Base-by-base conservation (phyloP, 1,140 invertebrate genomes). In the Charaxes varanes region DNA sequence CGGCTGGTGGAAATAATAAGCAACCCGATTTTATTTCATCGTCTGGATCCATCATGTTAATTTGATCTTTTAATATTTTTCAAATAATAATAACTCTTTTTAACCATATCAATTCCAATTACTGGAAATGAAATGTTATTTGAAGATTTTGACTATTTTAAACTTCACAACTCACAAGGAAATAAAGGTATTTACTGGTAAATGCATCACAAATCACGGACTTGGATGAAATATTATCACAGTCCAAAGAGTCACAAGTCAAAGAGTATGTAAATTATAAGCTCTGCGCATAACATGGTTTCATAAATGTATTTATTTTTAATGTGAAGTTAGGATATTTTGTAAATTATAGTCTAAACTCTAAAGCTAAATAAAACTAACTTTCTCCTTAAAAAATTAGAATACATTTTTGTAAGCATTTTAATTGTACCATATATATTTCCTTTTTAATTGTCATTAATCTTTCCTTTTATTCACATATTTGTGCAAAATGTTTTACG, bases 1-100 rank as follows among this genome's bases (percentile, higher is more conserved):
- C 89, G 58, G 89, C 89, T 42, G 90, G 89, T 42, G 90, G 91
- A 66, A 92, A 86, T 53, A 90, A 78, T 48, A 93, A 84, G 72
- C 87, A 86, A 54, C 91, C 91, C 69, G 88, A 87, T 63, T 89
- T 87, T 24, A 90, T 73, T 56, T 89, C 87, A 44, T 89, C 87
- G 72, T 91, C 89, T 46, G 85, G 81, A 58, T 91, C 89, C 90
- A 91, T 91, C 33, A 55, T 79, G 38, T 6, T 23, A 6, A 15
- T 40, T 17, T 31, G 1, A 5, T 3, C 6, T 8, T 15, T 30
- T n/a, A 10, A 10, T 6, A 17, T 18, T 8, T n/a, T n/a, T 10
- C 16, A 17, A 6, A 2, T 17, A 17, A 14, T 2, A 6, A 8
- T 4, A 18, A 17, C 11, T 2, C 4, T 14, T 2, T 31, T 14